A percentile compares a stretch with the other conserved stretches of the same genome.
Conservation (phyloP, 1,140 invertebrate genomes). For the Rhopalosiphum padi region DNA sequence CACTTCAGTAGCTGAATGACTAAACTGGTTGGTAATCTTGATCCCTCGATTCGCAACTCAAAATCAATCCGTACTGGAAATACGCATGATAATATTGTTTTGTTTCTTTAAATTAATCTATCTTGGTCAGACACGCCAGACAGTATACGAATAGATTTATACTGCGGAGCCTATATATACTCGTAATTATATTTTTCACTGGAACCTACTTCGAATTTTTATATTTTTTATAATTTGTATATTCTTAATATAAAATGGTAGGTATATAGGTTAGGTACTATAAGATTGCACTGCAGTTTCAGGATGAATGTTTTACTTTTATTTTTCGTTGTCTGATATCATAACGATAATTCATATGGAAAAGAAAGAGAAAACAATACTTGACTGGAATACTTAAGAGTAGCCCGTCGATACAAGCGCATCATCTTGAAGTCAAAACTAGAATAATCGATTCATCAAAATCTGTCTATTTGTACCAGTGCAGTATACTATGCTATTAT, state of each 20-base stretch:
- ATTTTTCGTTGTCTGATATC: not conserved
- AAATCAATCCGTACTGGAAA: not conserved
- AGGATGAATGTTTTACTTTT: not conserved
- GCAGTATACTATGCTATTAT: not conserved
- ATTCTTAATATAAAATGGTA: not conserved
- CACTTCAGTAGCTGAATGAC: conserved; percentile 11
- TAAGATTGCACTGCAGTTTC: not conserved
- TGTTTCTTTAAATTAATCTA: not conserved
- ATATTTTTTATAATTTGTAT: not conserved
- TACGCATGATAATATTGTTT: not conserved
- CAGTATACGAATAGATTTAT: not conserved
- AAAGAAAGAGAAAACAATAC: not conserved
- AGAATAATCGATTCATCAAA: not conserved
- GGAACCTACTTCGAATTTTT: not conserved
- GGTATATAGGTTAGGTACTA: not conserved
- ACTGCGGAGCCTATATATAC: too few species aligned
- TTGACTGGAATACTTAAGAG: not conserved
- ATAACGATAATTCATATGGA: not conserved
- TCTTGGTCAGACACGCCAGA: not conserved
- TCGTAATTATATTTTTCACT: not conserved
- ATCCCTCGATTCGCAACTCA: not conserved
- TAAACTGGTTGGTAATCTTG: conserved; percentile 38
- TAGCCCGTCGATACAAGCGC: not conserved
- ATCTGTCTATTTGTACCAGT: not conserved
- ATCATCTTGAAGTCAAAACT: not conserved